Conservation (phyloP, 2,797 vertebrate genomes). For the Oreochromis mossambicus region DNA sequence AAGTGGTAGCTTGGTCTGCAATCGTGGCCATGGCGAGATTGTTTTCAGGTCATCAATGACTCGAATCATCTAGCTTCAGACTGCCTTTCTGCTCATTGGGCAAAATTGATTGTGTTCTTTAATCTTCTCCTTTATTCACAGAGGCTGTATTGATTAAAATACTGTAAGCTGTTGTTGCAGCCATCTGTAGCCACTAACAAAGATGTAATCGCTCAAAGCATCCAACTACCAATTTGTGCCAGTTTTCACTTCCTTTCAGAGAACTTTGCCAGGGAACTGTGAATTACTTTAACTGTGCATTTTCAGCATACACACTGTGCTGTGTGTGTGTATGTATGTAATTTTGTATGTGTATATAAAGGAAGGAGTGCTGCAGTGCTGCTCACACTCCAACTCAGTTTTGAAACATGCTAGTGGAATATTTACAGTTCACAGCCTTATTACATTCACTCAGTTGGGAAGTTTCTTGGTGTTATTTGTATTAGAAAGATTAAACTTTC, state of each 20-base stretch:
- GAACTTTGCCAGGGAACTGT: slow-evolving; percentile 42
- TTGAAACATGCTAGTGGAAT: not conserved
- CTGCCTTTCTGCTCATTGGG: slow-evolving; percentile 43
- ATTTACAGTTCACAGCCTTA: not conserved
- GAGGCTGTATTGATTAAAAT: slow-evolving; percentile 62
- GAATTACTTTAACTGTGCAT: slow-evolving; percentile 47
- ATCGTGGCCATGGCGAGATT: slow-evolving; percentile 49
- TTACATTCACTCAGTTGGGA: not conserved
- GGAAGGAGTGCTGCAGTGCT: not conserved
- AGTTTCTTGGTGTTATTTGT: not conserved
- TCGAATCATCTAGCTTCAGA: slow-evolving; percentile 48
- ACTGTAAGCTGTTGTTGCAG: slow-evolving; percentile 45
- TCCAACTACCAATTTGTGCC: slow-evolving; percentile 66
- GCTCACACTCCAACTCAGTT: not conserved
- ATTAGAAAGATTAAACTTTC: not conserved
- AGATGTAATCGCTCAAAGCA: slow-evolving; percentile 67
- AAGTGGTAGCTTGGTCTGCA: slow-evolving; percentile 30
- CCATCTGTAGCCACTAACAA: slow-evolving; percentile 65
- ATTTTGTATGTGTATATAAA: not conserved
- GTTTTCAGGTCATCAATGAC: slow-evolving; percentile 64
- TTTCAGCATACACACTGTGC: not conserved
- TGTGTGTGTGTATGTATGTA: not conserved
- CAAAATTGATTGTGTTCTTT: slow-evolving; percentile 67
- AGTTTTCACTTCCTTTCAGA: slow-evolving; percentile 43
- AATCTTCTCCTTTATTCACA: slow-evolving; percentile 59